These are phyloP conservation scores for Dicrurus megarhynchus DNA, from an alignment of 2,113 vertebrate species.

Conservation along the genomic window DNA sequence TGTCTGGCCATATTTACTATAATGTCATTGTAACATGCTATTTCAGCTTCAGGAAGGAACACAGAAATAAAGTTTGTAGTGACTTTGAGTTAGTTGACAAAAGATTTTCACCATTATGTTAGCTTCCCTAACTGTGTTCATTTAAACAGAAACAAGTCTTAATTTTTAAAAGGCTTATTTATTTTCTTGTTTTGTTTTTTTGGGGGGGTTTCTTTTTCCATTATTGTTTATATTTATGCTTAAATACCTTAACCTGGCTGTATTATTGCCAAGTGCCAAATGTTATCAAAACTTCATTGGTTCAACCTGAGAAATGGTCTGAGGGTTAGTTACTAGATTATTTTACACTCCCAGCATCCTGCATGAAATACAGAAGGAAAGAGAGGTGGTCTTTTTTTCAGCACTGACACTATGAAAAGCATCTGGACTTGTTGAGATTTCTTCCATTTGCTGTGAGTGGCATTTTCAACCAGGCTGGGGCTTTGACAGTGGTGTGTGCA, in stretches of 20 bases:
- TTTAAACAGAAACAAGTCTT: constrained; percentile 68
- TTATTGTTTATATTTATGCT: constrained; percentile 76
- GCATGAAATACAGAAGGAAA: not conserved
- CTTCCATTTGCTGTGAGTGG: not conserved
- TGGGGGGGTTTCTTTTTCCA: not conserved
- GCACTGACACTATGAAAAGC: not conserved
- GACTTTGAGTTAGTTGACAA: constrained; percentile 62
- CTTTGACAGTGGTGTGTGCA: not conserved
- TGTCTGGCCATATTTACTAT: constrained; percentile 75
- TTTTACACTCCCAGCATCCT: not conserved
- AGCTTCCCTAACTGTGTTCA: constrained; percentile 59
- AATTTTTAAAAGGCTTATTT: constrained; percentile 73
- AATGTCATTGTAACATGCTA: constrained; percentile 66
- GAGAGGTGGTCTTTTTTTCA: not conserved
- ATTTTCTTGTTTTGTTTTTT: constrained; percentile 50
- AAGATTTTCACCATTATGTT: constrained; percentile 55
- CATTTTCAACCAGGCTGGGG: not conserved
- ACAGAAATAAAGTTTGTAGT: constrained; percentile 61
- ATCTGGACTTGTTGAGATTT: not conserved
- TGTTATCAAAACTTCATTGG: constrained; percentile 35
- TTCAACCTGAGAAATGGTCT: constrained; percentile 15
- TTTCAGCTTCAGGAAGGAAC: constrained; percentile 63
- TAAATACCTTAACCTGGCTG: constrained; percentile 68
- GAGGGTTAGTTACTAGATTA: constrained; percentile 3
- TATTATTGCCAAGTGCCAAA: constrained; percentile 75